Conservation (phyloP, 2,888 invertebrate species). For the Geophilus truncorum region DNA sequence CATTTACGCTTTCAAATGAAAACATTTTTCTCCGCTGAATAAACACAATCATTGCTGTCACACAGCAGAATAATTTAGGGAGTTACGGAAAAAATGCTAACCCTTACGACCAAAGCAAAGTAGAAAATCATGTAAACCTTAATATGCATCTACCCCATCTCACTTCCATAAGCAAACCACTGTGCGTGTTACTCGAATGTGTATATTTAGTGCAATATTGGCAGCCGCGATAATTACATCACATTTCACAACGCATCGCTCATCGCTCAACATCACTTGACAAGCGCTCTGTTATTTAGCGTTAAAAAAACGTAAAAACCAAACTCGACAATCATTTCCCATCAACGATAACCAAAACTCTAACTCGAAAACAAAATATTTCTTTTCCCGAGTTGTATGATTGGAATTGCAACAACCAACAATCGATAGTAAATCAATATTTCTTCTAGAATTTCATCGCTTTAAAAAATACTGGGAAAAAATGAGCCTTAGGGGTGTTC, state of each 20-base stretch:
- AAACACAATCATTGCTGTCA: slow-evolving; percentile 20
- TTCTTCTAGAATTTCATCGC: not conserved
- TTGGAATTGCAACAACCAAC: not conserved
- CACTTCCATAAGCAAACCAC: not conserved
- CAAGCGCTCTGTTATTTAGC: not conserved
- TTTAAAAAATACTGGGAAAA: not conserved
- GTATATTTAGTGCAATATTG: not conserved
- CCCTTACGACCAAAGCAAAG: slow-evolving; percentile 6
- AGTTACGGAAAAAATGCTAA: not conserved
- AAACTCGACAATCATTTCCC: not conserved
- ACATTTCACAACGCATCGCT: not conserved
- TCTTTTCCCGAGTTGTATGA: not conserved
- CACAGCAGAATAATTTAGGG: not conserved
- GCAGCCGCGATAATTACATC: not conserved
- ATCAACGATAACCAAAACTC: not conserved
- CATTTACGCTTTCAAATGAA: slow-evolving; percentile 20
- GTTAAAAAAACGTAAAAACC: not conserved
- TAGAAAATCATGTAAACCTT: slow-evolving; percentile 16
- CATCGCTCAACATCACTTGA: not conserved
- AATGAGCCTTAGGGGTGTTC: not conserved
- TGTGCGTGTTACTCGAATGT: not conserved
- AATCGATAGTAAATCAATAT: not conserved
- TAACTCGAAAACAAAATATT: not conserved
- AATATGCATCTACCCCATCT: not conserved
- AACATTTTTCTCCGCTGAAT: not conserved